Base-by-base conservation (phyloP, 2,888 invertebrate species). In the Meliscaeva auricollis region DNA sequence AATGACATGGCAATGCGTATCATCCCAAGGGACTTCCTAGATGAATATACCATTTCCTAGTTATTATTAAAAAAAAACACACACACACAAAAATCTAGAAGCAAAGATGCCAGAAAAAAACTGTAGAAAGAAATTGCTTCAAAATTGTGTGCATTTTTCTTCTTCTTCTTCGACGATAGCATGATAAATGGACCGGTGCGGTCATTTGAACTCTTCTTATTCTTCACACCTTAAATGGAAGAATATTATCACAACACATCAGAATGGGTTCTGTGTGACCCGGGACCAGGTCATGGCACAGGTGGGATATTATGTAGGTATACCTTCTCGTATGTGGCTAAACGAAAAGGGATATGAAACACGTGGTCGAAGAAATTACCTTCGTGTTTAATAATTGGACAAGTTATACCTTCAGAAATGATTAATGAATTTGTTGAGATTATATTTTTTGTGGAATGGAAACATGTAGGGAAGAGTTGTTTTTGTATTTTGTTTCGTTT, bases 1-100 rank as follows among this genome's bases (percentile, higher is more conserved):
- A 87, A 87, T 88, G 87, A 83, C 77, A 87, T 87, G 87, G 87
- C 88, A 87, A 68, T 81, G 85, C 81, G 81, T 85, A 66, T 75
- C 75, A 75, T 84, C 76, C 76, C 81, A 73, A 77, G 76, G 62
- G 85, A 77, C 72, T 77, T 81, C 76, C 73, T 72, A 73, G 81
- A 22, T 38, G 73, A 73, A 73, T 15, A 77, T 3, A 26, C 26
- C 85, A 85, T 81, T 85, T 85, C 85, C 85, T 85, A 77, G 81
- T 81, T 81, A 81, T 81, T 81, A 85, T 77, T 80, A 30, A 46
- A 41, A 38, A 64, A 44, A 26, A 35, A 3, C 17, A 62, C 73
- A 52, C 79, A 22, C 50, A 46, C 38, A 62, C n/a, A 32, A 38
- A 20, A 46, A 30, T 11, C 15, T 56, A 11, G 11, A 11, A 11